Evolutionary conservation across 1,140 invertebrate genomes (phyloP).

Genomic region (Periplaneta americana): DNA sequence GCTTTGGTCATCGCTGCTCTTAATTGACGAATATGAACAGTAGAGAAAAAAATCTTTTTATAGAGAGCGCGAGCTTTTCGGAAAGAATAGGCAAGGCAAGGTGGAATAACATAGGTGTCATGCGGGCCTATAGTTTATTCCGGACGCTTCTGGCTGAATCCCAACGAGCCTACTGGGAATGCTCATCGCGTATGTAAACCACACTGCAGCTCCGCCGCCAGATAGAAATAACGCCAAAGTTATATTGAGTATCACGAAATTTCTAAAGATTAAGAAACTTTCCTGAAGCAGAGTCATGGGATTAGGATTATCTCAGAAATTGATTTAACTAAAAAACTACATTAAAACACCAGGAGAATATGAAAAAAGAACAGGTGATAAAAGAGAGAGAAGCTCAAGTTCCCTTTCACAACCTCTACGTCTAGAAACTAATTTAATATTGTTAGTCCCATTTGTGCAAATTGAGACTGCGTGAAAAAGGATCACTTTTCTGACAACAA

Average conservation of each 20-base stretch:
- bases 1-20: too few relatives aligned
- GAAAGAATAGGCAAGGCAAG: not conserved
- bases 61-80: not conserved
- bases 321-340: not conserved
- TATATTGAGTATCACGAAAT: not conserved
- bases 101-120: not conserved
- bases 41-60: too few relatives aligned
- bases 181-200: not conserved
- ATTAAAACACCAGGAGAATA: not conserved
- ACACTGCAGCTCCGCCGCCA: not conserved
- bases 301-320: not conserved
- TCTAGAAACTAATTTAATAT: too few relatives aligned
- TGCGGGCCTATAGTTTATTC: not conserved
- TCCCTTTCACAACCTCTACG: too few relatives aligned
- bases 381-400: too few relatives aligned
- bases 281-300: not conserved
- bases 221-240: not conserved
- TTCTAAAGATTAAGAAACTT: not conserved
- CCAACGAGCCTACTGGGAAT: not conserved
- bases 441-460: too few relatives aligned
- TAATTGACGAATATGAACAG: too few relatives aligned
- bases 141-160: not conserved
- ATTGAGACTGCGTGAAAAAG: too few relatives aligned
- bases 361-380: not conserved
- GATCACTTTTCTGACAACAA: too few relatives aligned